Evolutionary conservation across 2,888 invertebrate species (phyloP), one percentile per base, ranked within the genome.

Genomic region (Phengaris alcon): DNA sequence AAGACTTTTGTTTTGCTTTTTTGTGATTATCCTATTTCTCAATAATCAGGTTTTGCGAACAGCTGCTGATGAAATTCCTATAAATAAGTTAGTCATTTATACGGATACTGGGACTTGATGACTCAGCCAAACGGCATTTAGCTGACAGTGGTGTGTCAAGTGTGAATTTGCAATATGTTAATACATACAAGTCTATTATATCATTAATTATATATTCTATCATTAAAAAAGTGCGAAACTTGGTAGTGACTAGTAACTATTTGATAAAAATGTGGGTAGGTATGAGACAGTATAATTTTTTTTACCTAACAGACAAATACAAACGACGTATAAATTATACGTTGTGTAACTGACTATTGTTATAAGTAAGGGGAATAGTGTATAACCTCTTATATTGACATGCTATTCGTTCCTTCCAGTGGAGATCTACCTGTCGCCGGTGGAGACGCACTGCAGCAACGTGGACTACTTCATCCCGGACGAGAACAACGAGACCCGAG

Each of bases 361-460:
- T 35, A 35, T 2, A 3, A 35, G 35, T 35, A 35, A 35, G 35
- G 35, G 4, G 35, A 2, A 1, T 48, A 8, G 48, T 48, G 48
- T 6, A 48, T 48, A 6, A 48, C 22, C 22, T 9, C 59, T 22
- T 9, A 22, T 59, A 8, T 9, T 77, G 73, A 75, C 48, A 64
- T 46, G 7, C 15, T 78, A 80, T 78, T 78, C 79, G 74, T 80
- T 82, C 8, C 73, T 95, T 95, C 76, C 94, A 97, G 97, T 97
- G 78, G 97, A 97, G 87, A 97, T 97, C 79, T 98, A 98, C 89
- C 90, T 97, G 82, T 97, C 97, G 78, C 98, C 98, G 6, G 97
- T 98, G 81, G 98, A 98, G 93, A 98, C 98, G 13, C 97, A 98
- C 91, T 98, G 98, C 93, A 97, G 97, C 91, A 98, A 98, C 93